Evolutionary conservation across 2,113 vertebrate genomes (phyloP).

Genomic region (Neotoma lepida): DNA sequence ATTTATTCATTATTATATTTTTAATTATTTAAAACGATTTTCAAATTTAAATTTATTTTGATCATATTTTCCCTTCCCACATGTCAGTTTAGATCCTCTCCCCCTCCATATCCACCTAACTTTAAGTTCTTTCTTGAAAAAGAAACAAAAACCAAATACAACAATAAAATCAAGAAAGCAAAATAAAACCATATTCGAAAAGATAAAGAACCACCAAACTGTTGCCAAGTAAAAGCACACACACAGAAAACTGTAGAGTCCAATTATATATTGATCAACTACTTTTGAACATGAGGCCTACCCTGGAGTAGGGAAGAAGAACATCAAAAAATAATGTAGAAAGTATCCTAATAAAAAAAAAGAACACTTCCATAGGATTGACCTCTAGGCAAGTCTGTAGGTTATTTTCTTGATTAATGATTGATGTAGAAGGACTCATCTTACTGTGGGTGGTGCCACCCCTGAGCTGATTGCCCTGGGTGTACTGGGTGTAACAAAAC

Average conservation of each 20-base stretch:
- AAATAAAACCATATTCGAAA: not conserved
- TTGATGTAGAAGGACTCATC: too few species aligned
- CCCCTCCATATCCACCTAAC: too few species aligned
- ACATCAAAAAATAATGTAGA: not conserved
- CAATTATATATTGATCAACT: not conserved
- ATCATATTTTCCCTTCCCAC: not conserved
- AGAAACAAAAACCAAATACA: not conserved
- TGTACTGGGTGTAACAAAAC: too few species aligned
- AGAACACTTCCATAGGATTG: not conserved
- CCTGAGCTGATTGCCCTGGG: too few species aligned
- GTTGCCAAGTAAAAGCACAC: not conserved
- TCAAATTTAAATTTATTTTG: not conserved
- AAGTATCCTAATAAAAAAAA: not conserved
- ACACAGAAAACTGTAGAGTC: not conserved
- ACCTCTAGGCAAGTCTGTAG: not conserved
- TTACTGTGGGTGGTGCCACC: too few species aligned
- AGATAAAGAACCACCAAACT: not conserved
- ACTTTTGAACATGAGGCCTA: not conserved
- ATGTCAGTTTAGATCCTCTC: not conserved
- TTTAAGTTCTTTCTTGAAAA: too few species aligned
- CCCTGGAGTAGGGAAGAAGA: not conserved
- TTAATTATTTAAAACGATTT: not conserved
- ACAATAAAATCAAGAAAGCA: not conserved
- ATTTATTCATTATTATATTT: not conserved
- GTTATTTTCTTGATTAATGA: too few species aligned